Base-by-base conservation (phyloP, 2,797 vertebrate species). In the Euphonia xanthogaster region DNA sequence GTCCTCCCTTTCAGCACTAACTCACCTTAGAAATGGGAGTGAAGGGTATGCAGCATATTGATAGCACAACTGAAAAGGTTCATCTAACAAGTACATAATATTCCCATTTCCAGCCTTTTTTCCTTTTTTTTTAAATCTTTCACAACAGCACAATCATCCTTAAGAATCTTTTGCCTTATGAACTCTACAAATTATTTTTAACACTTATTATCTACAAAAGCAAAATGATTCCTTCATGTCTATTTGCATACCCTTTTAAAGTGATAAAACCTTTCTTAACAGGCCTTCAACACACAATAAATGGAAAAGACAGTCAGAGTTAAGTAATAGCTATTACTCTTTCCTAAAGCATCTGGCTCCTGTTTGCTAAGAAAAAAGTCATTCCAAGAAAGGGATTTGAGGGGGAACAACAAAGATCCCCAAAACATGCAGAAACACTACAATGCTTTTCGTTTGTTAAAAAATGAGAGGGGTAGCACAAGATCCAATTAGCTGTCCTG, bases 161-260 rank as follows among this genome's bases (percentile, higher is more conserved):
- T 42, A 19, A 90, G 53, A 81, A 70, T 67, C 44, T 86, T 85
- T 42, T 47, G 25, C 65, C 45, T 87, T 85, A 61, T 35, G 67
- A 93, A 68, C 65, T 30, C 61, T 25, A 71, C 39, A 70, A 91
- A 85, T 87, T 85, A 87, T 88, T 97, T 93, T 88, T 77, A 90
- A 94, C 30, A 33, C 53, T 71, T 94, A 55, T 53, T 79, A 79
- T 53, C 72, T 50, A 77, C 45, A 80, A 72, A 92, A 91, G 33
- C 61, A 45, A 89, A 93, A 83, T 7, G 0, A 88, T 60, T 80
- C 68, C 50, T 91, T 95, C 40, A 54, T 71, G 20, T 63, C 39
- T 86, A 68, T 83, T 87, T 89, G 50, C 57, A 77, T 44, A 77
- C 47, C 4, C 39, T 74, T 86, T 94, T 77, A 67, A 87, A 85